A percentile compares a stretch with the other conserved stretches of the same genome.
Evolutionary conservation across 2,113 vertebrate species (phyloP).

Genomic region (Corynorhinus townsendii): DNA sequence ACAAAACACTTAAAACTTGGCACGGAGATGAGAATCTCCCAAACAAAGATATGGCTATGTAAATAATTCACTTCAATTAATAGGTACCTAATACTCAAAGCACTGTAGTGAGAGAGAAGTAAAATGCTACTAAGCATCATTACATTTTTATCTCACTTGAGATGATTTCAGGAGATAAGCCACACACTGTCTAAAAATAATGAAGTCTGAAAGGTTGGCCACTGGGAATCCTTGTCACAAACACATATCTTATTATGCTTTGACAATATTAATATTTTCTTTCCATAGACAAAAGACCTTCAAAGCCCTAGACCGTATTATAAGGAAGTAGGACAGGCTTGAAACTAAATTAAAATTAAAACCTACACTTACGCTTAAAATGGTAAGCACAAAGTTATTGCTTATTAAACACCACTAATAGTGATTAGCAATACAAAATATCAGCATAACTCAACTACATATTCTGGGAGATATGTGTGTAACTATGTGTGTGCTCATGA

Average conservation of each 20-base stretch:
- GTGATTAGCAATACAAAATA: neutral
- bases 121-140: neutral
- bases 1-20: neutral
- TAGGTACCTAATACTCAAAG: neutral
- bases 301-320: neutral
- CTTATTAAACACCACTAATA: neutral
- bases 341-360: slow-evolving; percentile 19
- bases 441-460: neutral
- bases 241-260: neutral
- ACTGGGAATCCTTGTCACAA: slow-evolving; percentile 27
- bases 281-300: slow-evolving; percentile 30
- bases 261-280: slow-evolving; percentile 31
- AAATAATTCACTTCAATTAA: neutral
- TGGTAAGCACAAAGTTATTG: neutral
- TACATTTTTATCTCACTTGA: slow-evolving; percentile 16
- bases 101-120: neutral
- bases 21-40: neutral
- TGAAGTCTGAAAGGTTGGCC: slow-evolving; percentile 27
- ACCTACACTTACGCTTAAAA: neutral
- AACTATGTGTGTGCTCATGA: neutral
- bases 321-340: neutral
- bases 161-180: slow-evolving; percentile 30
- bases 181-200: slow-evolving; percentile 26
- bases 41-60: neutral
- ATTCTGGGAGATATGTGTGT: neutral